These are phyloP conservation scores for Drepana falcataria DNA, from an alignment of 2,888 invertebrate species.

Conservation along the genomic window DNA sequence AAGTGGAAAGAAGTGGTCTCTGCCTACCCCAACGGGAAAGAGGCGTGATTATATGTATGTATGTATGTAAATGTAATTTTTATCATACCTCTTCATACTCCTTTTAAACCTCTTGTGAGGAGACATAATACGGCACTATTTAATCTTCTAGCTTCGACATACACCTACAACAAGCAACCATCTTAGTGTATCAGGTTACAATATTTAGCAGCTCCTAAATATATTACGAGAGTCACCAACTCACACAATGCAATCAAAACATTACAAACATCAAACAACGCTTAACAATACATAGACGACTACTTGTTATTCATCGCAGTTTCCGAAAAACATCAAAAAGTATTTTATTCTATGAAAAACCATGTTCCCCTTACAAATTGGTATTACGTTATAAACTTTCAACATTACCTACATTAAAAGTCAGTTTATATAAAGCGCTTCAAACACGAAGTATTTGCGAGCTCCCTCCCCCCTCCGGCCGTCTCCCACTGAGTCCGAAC, in stretches of 20 bases:
- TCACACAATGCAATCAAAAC: neutral
- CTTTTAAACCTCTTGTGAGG: no score
- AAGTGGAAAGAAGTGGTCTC: no score
- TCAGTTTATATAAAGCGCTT: constrained; percentile 59
- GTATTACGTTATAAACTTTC: constrained; percentile 46
- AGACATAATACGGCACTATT: no score
- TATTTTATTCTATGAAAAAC: constrained; percentile 14
- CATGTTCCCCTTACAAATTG: constrained; percentile 33
- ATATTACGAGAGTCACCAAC: no score
- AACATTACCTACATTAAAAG: constrained; percentile 61
- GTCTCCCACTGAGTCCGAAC: constrained; percentile 36
- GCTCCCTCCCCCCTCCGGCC: constrained; percentile 7
- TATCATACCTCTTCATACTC: no score
- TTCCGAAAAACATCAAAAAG: constrained; percentile 21
- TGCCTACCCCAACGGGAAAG: no score
- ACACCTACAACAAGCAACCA: no score
- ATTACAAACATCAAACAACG: neutral
- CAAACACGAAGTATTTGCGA: constrained; percentile 45
- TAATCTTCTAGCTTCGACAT: no score
- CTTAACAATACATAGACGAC: neutral
- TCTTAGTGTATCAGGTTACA: no score
- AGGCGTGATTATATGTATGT: no score
- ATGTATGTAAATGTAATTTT: no score
- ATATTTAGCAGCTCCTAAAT: no score
- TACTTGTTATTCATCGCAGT: constrained; percentile 1